These are phyloP conservation scores for Puntigrus tetrazona DNA, from an alignment of 2,113 vertebrate species.

Conservation along the genomic window DNA sequence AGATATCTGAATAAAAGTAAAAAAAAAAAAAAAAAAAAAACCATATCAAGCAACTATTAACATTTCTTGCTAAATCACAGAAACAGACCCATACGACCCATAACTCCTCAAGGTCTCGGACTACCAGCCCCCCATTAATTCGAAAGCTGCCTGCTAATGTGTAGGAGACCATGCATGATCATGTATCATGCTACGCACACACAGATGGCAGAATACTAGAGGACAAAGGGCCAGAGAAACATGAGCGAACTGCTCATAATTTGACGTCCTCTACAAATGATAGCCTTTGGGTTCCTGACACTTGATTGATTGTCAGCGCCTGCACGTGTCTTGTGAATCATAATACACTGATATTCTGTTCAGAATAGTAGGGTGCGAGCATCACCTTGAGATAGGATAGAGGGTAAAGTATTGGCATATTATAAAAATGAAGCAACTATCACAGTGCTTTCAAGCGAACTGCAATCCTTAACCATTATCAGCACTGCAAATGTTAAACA, in stretches of 20 bases:
- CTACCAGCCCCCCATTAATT: neutral
- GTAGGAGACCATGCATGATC: neutral
- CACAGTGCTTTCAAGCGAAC: neutral
- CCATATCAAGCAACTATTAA: no score
- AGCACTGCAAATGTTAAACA: neutral
- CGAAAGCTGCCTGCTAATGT: neutral
- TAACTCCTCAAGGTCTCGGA: neutral
- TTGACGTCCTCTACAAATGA: slow-evolving; percentile 34
- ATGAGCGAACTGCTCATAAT: slow-evolving; percentile 31
- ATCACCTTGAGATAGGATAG: slow-evolving; percentile 32
- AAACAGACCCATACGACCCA: neutral
- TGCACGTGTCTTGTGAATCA: slow-evolving; percentile 4
- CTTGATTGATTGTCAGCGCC: slow-evolving; percentile 31
- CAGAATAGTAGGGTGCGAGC: neutral
- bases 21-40: no score
- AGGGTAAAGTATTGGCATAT: slow-evolving; percentile 16
- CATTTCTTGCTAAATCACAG: neutral
- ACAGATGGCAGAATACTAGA: neutral
- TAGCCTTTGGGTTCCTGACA: slow-evolving; percentile 5
- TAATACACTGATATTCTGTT: slow-evolving; percentile 26
- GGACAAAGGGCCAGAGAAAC: slow-evolving; percentile 29
- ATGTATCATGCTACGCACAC: neutral
- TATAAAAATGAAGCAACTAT: slow-evolving; percentile 22
- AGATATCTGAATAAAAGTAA: no score
- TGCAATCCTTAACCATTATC: neutral